Evolutionary conservation across 2,797 vertebrate genomes (phyloP).

Genomic region (Erpetoichthys calabaricus): DNA sequence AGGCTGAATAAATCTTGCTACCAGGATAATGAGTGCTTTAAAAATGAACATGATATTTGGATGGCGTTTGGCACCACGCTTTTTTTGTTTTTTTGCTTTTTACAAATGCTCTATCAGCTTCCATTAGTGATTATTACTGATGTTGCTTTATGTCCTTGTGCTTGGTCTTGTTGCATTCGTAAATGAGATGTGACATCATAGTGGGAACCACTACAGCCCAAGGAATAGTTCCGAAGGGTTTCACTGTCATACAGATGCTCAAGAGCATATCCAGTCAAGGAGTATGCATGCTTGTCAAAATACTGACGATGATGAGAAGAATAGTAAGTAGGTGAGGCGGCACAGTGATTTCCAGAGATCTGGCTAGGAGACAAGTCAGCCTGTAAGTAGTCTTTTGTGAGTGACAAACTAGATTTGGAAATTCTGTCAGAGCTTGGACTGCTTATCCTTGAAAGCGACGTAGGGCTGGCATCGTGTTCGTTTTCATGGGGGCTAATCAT

Average conservation of each 20-base stretch:
- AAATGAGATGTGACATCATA: conserved; percentile 80
- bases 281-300: conserved; percentile 83
- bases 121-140: conserved; percentile 94
- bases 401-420: conserved; percentile 56
- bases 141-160: conserved; percentile 80
- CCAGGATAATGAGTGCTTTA: conserved; percentile 40
- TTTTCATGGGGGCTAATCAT: conserved; percentile 66
- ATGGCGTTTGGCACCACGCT: conserved; percentile 5
- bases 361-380: conserved; percentile 67
- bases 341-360: conserved; percentile 54
- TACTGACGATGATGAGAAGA: conserved; percentile 66
- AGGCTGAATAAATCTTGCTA: conserved; percentile 37
- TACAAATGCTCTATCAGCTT: conserved; percentile 65
- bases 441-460: conserved; percentile 66
- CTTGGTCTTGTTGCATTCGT: conserved; percentile 72
- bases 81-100: conserved; percentile 6
- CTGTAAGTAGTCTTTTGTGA: conserved; percentile 77
- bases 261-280: conserved; percentile 78
- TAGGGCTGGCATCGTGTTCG: conserved; percentile 67
- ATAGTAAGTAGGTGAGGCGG: conserved; percentile 59
- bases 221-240: conserved; percentile 72
- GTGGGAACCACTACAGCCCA: conserved; percentile 67
- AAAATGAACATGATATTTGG: conserved; percentile 17
- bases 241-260: conserved; percentile 86
- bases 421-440: conserved; percentile 71